These are phyloP conservation scores for Asbolus verrucosus DNA, from an alignment of 1,140 invertebrate species.

Conservation along the genomic window DNA sequence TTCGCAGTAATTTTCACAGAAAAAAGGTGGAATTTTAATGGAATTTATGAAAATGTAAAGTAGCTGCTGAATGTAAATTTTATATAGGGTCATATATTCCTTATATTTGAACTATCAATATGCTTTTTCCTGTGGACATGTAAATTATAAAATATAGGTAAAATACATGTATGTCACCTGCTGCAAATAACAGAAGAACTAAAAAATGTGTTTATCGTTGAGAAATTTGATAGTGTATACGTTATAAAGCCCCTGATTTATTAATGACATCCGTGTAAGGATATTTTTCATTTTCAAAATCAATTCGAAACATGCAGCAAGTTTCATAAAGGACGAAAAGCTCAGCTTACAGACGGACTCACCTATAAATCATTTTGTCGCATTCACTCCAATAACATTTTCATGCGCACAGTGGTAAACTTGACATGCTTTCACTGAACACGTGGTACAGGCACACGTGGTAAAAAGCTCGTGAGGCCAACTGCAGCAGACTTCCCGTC, in stretches of 20 bases:
- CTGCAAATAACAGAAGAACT: no score
- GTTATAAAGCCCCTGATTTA: background rate
- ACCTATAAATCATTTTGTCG: constrained; percentile 39
- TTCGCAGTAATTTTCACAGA: no score
- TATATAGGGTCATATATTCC: no score
- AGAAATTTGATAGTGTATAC: no score
- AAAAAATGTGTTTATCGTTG: no score
- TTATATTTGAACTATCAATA: no score
- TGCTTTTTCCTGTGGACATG: no score
- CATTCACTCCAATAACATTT: constrained; percentile 45
- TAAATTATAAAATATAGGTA: no score
- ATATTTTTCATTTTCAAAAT: background rate
- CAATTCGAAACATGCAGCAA: background rate
- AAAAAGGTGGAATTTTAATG: no score
- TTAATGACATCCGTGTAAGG: background rate
- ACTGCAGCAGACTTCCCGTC: constrained; percentile 54
- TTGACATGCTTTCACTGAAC: constrained; percentile 53
- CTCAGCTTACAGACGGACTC: constrained; percentile 9
- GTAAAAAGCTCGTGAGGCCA: constrained; percentile 50
- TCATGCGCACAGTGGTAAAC: constrained; percentile 51
- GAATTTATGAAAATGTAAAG: no score
- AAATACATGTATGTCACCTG: no score
- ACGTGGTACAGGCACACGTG: constrained; percentile 55
- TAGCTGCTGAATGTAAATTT: no score
- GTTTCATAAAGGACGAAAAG: background rate